phyloP scores from a whole-genome alignment of 2,113 vertebrate species.

The Heterotilapia buettikoferi region DNA sequence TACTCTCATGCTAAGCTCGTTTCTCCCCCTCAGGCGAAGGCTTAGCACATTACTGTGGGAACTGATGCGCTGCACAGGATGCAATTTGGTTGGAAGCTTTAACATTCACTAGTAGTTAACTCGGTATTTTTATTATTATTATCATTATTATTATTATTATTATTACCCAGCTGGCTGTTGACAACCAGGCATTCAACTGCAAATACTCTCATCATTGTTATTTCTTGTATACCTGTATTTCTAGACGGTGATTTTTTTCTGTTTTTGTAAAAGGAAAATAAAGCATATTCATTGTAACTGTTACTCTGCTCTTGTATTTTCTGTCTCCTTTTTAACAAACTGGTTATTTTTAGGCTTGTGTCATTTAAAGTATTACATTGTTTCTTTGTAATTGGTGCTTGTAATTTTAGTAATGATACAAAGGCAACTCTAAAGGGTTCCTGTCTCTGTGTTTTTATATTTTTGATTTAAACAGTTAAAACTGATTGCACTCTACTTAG shows the following conservation, averaged over 20 bases:
- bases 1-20: background rate
- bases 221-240: slow-evolving; percentile 96
- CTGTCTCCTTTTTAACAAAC: background rate
- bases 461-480: background rate
- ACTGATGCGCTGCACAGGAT: slow-evolving; percentile 56
- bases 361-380: background rate
- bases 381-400: background rate
- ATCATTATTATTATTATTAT: slow-evolving; percentile 55
- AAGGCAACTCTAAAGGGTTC: background rate
- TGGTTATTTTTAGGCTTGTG: background rate
- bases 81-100: slow-evolving; percentile 90
- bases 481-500: background rate
- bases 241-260: slow-evolving; percentile 80
- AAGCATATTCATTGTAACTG: slow-evolving; percentile 90
- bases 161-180: slow-evolving; percentile 79
- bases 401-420: background rate
- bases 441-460: background rate
- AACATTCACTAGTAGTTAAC: slow-evolving; percentile 77
- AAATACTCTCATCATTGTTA: slow-evolving; percentile 72
- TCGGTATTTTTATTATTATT: slow-evolving; percentile 58
- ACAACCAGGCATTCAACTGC: slow-evolving; percentile 83
- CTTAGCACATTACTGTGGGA: background rate
- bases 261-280: slow-evolving; percentile 92
- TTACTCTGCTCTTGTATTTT: background rate
- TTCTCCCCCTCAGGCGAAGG: background rate